A percentile compares a stretch with the other conserved stretches of the same genome.
Conservation (phyloP, 92 coral and sea anemone genomes). For the Phenganax marumi region DNA sequence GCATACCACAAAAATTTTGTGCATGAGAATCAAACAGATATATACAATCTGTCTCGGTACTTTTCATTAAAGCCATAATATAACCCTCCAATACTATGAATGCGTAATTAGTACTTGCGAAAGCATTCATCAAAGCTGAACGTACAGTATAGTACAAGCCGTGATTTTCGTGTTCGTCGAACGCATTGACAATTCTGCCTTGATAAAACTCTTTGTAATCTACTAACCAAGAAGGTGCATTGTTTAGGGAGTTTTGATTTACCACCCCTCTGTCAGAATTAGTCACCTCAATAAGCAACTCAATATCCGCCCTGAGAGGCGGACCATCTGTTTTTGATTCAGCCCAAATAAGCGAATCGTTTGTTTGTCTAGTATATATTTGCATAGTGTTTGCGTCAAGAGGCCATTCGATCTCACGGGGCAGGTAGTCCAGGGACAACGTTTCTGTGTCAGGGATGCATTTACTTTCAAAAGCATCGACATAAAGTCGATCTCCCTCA, state of each 20-base stretch:
- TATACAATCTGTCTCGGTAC: constrained; percentile 25
- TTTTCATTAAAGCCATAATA: constrained; percentile 60
- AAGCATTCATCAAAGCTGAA: constrained; percentile 50
- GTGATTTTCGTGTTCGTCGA: constrained; percentile 3
- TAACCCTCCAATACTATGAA: constrained; percentile 34
- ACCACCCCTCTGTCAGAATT: constrained; percentile 15
- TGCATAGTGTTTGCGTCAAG: constrained; percentile 31
- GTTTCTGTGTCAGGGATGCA: constrained; percentile 48
- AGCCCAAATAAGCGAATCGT: constrained; percentile 45
- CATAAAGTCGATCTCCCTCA: constrained; percentile 37
- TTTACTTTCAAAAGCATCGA: constrained; percentile 43
- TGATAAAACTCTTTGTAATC: constrained; percentile 9
- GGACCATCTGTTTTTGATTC: constrained; percentile 31
- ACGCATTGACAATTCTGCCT: neutral
- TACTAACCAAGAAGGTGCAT: constrained; percentile 4
- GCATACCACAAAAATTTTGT: constrained; percentile 64
- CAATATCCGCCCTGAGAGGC: constrained; percentile 34
- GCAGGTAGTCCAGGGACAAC: constrained; percentile 39
- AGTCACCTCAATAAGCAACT: constrained; percentile 1
- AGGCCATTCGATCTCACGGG: too few relatives aligned
- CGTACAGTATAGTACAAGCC: neutral
- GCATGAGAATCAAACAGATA: constrained; percentile 69
- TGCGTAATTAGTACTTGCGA: constrained; percentile 51
- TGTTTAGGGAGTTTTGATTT: constrained; percentile 10
- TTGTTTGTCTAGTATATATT: constrained; percentile 27